A percentile compares a stretch with the other conserved stretches of the same genome.
Evolutionary conservation across 2,797 vertebrate species (phyloP).

Genomic region (Periophthalmus magnuspinnatus): DNA sequence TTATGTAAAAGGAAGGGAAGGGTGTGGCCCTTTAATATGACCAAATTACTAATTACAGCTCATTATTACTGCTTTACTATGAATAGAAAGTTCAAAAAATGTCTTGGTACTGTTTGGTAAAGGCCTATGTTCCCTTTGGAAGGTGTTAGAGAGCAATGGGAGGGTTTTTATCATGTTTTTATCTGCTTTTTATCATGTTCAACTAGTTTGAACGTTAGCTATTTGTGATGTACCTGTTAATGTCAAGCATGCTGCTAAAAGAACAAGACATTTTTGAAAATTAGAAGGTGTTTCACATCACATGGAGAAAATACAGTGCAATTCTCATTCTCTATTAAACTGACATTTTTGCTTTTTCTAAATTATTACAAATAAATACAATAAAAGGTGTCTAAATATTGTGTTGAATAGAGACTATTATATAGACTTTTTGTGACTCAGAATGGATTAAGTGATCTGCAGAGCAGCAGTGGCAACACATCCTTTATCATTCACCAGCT

Average conservation of each 20-base stretch:
- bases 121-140: background rate
- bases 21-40: background rate
- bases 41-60: background rate
- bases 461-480: conserved; percentile 30
- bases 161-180: conserved; percentile 17
- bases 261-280: conserved; percentile 32
- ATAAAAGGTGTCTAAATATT: conserved; percentile 44
- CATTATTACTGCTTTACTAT: background rate
- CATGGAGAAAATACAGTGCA: conserved; percentile 46
- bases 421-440: conserved; percentile 43
- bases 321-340: conserved; percentile 36
- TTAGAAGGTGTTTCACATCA: conserved; percentile 39
- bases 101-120: conserved; percentile 2
- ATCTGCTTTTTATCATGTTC: conserved; percentile 60
- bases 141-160: background rate
- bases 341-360: conserved; percentile 45
- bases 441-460: conserved; percentile 42
- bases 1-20: background rate
- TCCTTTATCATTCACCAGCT: conserved; percentile 27
- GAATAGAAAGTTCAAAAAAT: background rate
- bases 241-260: conserved; percentile 71
- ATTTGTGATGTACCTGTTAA: conserved; percentile 56
- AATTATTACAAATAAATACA: conserved; percentile 53
- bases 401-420: conserved; percentile 59
- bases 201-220: conserved; percentile 59